Evolutionary conservation across 2,888 invertebrate genomes (phyloP), one percentile per base, ranked within the genome.

Genomic region (Lampropteryx suffumata): DNA sequence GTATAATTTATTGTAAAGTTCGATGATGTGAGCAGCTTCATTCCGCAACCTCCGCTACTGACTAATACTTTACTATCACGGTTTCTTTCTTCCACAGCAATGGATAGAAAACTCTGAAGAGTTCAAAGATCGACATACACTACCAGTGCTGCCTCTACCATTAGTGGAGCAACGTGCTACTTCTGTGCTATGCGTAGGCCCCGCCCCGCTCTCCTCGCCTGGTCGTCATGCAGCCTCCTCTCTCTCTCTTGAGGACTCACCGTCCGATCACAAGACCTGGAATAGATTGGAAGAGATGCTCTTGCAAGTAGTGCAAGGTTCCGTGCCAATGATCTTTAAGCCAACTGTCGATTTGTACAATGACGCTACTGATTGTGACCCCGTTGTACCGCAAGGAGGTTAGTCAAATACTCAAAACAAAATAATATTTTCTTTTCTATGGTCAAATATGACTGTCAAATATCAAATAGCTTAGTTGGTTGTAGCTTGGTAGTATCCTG

Each of bases 291-390:
- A 97, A 76, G 95, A 96, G 82, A 93, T 94, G 84, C 76, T 96
- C 14, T 88, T 96, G 4, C 92, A 94, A 54, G 94, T 94, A 54
- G 94, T 93, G 2, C 92, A 92, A 50, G 94, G 94, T 39, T 88
- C 92, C 1, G 88, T 93, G 13, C 94, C 95, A 3, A 92, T 95
- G 89, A 92, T 95, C 57, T 96, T 96, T 77, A 95, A 94, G 70
- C 96, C 97, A 0, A 93, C 94, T 1, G 86, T 94, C 21, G 94
- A 95, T 58, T 86, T 97, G 43, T 95, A 95, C 72, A 94, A 93
- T 0, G 91, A 92, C 58, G 90, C 90, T 48, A 93, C 93, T 48
- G 93, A 95, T 56, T 93, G 86, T 39, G 92, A 92, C 67, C 95
- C 97, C 1, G 84, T 94, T 13, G 94, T 94, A 7, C 93, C 96